Evolutionary conservation across 2,113 vertebrate genomes (phyloP).

Genomic region (Ailuropoda melanoleuca): DNA sequence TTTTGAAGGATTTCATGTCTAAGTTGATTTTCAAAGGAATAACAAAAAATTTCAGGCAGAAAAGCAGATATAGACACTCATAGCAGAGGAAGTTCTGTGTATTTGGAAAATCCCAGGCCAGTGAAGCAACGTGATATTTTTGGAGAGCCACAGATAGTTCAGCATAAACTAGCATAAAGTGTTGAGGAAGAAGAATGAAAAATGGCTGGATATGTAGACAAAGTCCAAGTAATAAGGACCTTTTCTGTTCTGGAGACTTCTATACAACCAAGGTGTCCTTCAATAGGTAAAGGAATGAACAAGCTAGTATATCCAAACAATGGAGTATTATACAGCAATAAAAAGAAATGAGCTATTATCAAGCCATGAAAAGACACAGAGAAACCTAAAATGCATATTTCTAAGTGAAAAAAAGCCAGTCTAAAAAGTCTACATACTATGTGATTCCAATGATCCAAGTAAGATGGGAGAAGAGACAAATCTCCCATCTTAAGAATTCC

Average conservation of each 20-base stretch:
- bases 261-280: neutral
- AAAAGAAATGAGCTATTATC: neutral
- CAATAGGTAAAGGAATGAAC: neutral
- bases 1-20: neutral
- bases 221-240: neutral
- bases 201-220: neutral
- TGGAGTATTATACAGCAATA: neutral
- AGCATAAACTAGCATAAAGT: neutral
- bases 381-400: neutral
- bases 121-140: neutral
- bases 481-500: neutral
- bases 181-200: neutral
- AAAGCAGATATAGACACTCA: neutral
- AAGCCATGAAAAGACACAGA: neutral
- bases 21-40: conserved; percentile 11
- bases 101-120: neutral
- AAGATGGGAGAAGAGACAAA: neutral
- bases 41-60: neutral
- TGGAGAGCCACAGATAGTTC: neutral
- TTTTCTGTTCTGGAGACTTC: neutral
- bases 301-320: neutral
- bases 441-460: neutral
- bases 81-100: neutral
- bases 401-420: neutral
- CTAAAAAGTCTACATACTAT: neutral